These are phyloP conservation scores for Parauchenoglanis ngamensis DNA, from an alignment of 2,797 vertebrate genomes.

Conservation along the genomic window DNA sequence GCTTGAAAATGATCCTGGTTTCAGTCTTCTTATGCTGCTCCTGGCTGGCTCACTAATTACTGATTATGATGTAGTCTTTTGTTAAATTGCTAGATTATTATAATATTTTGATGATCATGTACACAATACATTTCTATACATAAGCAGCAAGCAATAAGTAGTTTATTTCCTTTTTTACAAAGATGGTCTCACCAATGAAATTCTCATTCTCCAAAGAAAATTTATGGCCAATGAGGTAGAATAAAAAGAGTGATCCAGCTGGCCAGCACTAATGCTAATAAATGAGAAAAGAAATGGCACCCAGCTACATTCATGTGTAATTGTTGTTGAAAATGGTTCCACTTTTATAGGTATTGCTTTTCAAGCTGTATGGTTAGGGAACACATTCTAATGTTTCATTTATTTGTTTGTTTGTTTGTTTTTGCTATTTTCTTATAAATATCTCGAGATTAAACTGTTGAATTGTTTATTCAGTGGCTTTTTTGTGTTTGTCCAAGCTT, in stretches of 20 bases:
- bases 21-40: not conserved
- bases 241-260: not conserved
- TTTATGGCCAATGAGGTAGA: not conserved
- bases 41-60: not conserved
- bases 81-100: not conserved
- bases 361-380: not conserved
- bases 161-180: not conserved
- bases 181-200: not conserved
- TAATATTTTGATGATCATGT: not conserved
- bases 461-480: not conserved
- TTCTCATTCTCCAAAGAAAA: not conserved
- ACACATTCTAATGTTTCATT: not conserved
- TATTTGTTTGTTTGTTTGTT: slow-evolving; percentile 1
- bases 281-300: not conserved
- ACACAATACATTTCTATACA: not conserved
- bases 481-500: not conserved
- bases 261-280: not conserved
- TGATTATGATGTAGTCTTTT: not conserved
- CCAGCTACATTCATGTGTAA: not conserved
- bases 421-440: not conserved
- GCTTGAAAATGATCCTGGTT: not conserved
- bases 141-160: not conserved
- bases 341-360: not conserved
- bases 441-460: not conserved
- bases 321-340: not conserved